These are phyloP conservation scores for Hoplostethus atlanticus DNA, from an alignment of 2,797 vertebrate species.

Conservation along the genomic window DNA sequence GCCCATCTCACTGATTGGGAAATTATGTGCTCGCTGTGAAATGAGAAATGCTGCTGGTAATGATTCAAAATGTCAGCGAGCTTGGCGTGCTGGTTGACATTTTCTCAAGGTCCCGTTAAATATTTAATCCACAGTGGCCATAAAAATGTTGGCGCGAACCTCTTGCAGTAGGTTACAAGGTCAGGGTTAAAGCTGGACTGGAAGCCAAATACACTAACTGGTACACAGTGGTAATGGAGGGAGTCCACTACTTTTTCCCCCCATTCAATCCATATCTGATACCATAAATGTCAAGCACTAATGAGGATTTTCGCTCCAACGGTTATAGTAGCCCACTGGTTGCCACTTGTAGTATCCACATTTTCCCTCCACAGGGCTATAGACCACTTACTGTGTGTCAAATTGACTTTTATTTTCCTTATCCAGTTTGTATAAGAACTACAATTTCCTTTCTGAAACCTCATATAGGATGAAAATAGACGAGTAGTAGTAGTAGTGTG, in stretches of 20 bases:
- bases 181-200: slow-evolving; percentile 1
- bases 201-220: background rate
- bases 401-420: background rate
- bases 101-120: slow-evolving; percentile 35
- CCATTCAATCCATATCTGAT: slow-evolving; percentile 1
- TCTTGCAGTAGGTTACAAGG: background rate
- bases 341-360: background rate
- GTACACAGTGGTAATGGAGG: background rate
- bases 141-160: slow-evolving; percentile 7
- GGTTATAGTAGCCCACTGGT: slow-evolving; percentile 1
- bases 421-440: background rate
- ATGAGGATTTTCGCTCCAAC: background rate
- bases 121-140: slow-evolving; percentile 19
- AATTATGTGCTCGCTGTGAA: slow-evolving; percentile 19
- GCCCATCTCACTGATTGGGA: slow-evolving; percentile 9
- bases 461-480: background rate
- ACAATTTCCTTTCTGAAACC: background rate
- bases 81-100: slow-evolving; percentile 35
- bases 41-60: slow-evolving; percentile 19
- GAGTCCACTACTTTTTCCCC: background rate
- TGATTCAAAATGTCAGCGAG: slow-evolving; percentile 31
- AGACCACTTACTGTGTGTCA: background rate
- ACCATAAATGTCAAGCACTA: background rate
- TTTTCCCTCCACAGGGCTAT: background rate
- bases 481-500: no score